phyloP scores from a whole-genome alignment of 2,888 invertebrate species.

The Myathropa florea region DNA sequence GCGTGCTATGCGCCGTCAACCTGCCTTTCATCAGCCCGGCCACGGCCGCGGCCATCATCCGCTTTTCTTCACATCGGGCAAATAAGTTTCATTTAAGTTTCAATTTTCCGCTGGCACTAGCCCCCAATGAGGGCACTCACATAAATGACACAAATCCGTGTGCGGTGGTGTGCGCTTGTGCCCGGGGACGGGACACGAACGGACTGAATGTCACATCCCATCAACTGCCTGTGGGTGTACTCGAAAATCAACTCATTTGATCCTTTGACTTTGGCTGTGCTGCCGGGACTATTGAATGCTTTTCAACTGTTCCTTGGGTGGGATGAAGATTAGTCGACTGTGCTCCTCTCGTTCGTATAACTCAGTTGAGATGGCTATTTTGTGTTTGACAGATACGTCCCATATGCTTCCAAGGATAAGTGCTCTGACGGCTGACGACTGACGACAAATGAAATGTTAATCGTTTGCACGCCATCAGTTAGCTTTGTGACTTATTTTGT shows the following conservation, averaged over 20 bases:
- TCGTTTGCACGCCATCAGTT: conserved; percentile 29
- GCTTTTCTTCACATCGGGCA: background rate
- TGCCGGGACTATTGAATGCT: background rate
- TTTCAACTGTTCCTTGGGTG: background rate
- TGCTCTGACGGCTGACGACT: background rate
- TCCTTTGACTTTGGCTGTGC: background rate
- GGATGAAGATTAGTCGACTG: background rate
- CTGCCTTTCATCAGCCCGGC: no score
- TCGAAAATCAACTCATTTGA: conserved; percentile 15
- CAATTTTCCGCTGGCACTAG: background rate
- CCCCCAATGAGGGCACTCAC: background rate
- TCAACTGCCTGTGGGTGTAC: background rate
- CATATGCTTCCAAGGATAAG: background rate
- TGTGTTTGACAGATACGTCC: background rate
- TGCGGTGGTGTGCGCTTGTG: background rate
- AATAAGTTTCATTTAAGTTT: conserved; percentile 13
- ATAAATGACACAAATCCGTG: conserved; percentile 6
- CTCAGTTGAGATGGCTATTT: background rate
- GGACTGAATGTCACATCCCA: background rate
- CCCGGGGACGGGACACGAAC: background rate
- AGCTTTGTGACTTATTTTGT: conserved; percentile 2
- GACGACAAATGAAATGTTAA: conserved; percentile 31
- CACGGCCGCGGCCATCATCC: background rate
- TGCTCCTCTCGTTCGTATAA: background rate
- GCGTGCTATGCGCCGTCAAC: background rate